Evolutionary conservation across 2,113 vertebrate genomes (phyloP).

Genomic region (Hipposideros armiger): DNA sequence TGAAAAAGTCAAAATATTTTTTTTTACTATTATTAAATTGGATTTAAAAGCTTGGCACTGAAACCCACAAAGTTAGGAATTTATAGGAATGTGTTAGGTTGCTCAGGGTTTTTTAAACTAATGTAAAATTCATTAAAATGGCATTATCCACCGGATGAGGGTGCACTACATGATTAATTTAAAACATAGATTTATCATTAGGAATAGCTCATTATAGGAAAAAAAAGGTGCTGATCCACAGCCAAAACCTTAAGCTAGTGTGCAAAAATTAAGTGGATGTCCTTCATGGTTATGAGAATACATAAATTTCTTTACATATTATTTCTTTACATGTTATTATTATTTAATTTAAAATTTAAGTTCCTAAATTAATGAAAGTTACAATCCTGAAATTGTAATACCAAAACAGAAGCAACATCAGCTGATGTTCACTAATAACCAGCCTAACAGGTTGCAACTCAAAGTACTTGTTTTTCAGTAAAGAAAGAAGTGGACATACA

Average conservation of each 20-base stretch:
- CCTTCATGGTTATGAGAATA: background rate
- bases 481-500: conserved; percentile 35
- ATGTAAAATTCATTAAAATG: conserved; percentile 59
- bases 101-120: conserved; percentile 15
- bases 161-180: conserved; percentile 32
- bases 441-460: background rate
- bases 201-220: conserved; percentile 31
- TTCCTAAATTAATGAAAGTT: conserved; percentile 67
- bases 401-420: conserved; percentile 73
- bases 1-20: background rate
- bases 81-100: background rate
- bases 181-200: conserved; percentile 59
- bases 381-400: conserved; percentile 31
- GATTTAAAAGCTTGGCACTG: background rate
- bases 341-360: conserved; percentile 50
- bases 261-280: conserved; percentile 20
- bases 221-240: background rate
- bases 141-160: background rate
- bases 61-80: background rate
- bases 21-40: conserved; percentile 40
- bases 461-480: conserved; percentile 49
- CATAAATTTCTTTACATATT: no score
- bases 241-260: conserved; percentile 67
- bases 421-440: conserved; percentile 57
- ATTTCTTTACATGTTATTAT: background rate